Evolutionary conservation across 2,113 vertebrate species (phyloP).

Genomic region (Perca fluviatilis): DNA sequence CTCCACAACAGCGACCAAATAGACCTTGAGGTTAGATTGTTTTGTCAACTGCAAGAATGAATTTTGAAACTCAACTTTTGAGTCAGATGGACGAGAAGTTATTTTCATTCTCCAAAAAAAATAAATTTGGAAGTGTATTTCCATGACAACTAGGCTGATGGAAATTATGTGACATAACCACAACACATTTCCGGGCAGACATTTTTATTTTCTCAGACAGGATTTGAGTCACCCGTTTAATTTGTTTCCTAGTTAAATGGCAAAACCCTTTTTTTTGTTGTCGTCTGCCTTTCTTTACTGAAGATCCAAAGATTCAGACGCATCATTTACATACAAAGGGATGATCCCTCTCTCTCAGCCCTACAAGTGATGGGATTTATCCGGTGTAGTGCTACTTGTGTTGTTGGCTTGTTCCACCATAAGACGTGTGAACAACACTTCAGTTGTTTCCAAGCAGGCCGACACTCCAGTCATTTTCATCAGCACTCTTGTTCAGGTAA

Average conservation of each 20-base stretch:
- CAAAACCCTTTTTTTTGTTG: conserved; percentile 9
- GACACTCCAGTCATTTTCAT: conserved; percentile 74
- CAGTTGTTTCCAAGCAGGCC: conserved; percentile 61
- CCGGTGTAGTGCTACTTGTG: conserved; percentile 52
- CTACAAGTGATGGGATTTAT: conserved; percentile 58
- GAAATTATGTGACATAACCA: not conserved
- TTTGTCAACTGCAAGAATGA: not conserved
- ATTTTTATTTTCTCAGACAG: conserved; percentile 23
- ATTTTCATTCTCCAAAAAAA: not conserved
- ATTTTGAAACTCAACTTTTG: not conserved
- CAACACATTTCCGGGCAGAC: conserved; percentile 22
- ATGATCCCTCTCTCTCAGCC: conserved; percentile 56
- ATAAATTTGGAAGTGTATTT: not conserved
- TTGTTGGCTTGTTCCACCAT: conserved; percentile 55
- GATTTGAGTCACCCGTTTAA: conserved; percentile 49
- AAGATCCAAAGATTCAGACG: conserved; percentile 51
- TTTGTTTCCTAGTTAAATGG: conserved; percentile 42
- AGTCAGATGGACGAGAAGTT: too few species aligned
- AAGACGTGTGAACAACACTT: conserved; percentile 64
- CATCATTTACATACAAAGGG: conserved; percentile 73
- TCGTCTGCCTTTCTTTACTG: conserved; percentile 4
- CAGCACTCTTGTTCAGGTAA: conserved; percentile 78
- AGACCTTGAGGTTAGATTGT: not conserved
- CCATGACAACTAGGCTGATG: not conserved
- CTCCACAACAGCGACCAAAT: not conserved